Base-by-base conservation (phyloP, 1,140 invertebrate genomes). In the Atta texana region DNA sequence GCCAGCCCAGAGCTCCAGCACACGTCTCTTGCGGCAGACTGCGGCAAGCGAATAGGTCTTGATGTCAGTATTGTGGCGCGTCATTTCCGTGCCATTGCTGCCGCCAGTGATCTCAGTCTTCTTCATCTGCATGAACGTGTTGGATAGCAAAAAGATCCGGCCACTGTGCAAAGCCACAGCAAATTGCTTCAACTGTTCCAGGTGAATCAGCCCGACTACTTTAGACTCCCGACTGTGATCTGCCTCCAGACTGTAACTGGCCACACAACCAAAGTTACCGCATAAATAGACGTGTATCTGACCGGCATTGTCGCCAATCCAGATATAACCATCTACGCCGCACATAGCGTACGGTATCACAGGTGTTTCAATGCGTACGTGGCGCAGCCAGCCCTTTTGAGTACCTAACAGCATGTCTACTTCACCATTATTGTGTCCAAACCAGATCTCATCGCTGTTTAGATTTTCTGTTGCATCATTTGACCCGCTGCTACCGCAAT, bases 271-370 rank as follows among this genome's bases (percentile, higher is more conserved):
- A 68, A 95, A 95, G 81, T 95, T 95, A 7, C 92, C 94, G n/a
- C 93, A 93, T 1, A 95, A 88, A 39, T 98, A 98, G 0, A 98
- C 97, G 91, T 98, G 97, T 69, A 99, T 96, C 78, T 97, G 96
- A 18, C 98, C 98, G 0, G 96, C 95, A 77, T 97, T 97, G 94
- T 99, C 98, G 0, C 98, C 98, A 78, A 98, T 96, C 98, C 98
- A 99, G 69, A 99, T 96, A 53, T 96, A 95, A 84, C 96, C 95
- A 86, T 97, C 96, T 28, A 98, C 96, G 3, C 97, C 96, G 91
- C 97, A 97, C 93, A 97, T 95, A 0, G 96, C 96, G 31, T 96
- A 97, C 63, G 97, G 96, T 81, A 96, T 94, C 16, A 97, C 96
- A 0, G 96, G 96, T 39, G 93, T 94, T 63, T 94, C 94, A 86